Base-by-base conservation (phyloP, 2,888 invertebrate species). In the Nebria brevicollis region DNA sequence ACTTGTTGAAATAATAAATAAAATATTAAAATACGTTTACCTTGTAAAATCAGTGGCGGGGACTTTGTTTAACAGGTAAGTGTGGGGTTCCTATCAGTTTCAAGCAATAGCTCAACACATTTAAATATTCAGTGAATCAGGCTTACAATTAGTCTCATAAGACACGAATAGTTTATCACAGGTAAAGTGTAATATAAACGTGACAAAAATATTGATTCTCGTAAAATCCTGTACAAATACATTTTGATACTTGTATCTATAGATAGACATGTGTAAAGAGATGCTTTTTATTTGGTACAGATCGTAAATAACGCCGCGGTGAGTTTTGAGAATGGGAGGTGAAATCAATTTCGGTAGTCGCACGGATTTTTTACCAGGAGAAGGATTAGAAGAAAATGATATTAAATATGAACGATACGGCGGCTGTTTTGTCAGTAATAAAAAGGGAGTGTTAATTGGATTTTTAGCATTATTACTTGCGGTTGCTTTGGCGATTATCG, bases 371-470 rank as follows among this genome's bases (percentile, higher is more conserved):
- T 87, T 92, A 83, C 90, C 92, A 0, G 92, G 91, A 84, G 92
- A 92, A 84, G 90, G 91, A 43, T 87, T 88, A 7, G 87, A 77
- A 26, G 66, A 90, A 72, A 91, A 90, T 83, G 91, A 91, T 82
- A 91, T 92, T 72, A 90, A 91, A 74, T 93, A 92, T 86, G 90
- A 90, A 82, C 89, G 92, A 83, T 90, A 90, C 82, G 93, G 93
- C 11, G 94, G 94, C 65, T 90, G 93, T 84, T 93, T 93, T 85
- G 89, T 94, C 26, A 89, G 90, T 5, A 91, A 92, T 66, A 91
- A 91, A 82, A 93, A 92, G 85, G 91, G 92, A n/a, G 84, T 88
- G 84, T 87, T 87, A 6, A 91, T 92, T 84, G 86, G 91, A 34
- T 83, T 87, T n/a, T 82, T 87, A 25, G 87, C 88, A 1, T 83